A percentile compares a stretch with the other conserved stretches of the same genome.
Evolutionary conservation across 2,888 invertebrate species (phyloP).

Genomic region (Pegoplata infirma): DNA sequence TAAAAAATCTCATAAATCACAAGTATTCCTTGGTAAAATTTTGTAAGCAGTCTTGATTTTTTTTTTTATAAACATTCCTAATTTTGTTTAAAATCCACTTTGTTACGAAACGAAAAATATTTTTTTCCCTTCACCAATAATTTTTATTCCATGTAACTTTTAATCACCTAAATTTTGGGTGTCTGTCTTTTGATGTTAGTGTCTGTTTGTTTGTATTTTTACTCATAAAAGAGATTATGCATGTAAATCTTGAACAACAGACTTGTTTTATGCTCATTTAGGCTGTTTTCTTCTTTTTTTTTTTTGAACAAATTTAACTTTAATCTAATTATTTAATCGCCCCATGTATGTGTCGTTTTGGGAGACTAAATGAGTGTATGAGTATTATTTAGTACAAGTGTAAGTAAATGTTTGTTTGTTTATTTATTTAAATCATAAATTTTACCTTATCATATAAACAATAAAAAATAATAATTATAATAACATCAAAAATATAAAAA

Average conservation of each 20-base stretch:
- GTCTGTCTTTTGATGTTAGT: background rate
- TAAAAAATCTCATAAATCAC: too few relatives aligned
- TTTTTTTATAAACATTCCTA: too few relatives aligned
- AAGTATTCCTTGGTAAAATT: too few relatives aligned
- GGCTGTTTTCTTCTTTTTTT: background rate
- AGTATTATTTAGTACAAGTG: background rate
- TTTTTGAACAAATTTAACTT: too few relatives aligned
- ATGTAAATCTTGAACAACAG: slow-evolving; percentile 11
- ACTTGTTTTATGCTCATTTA: background rate
- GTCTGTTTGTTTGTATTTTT: slow-evolving; percentile 1
- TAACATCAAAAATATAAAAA: background rate
- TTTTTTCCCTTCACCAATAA: too few relatives aligned
- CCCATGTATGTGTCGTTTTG: background rate
- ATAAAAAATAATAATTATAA: background rate
- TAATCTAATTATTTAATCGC: background rate
- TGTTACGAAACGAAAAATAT: too few relatives aligned
- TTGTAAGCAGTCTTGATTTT: too few relatives aligned
- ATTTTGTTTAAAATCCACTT: too few relatives aligned
- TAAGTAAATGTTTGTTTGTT: background rate
- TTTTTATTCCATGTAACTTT: slow-evolving; percentile 3
- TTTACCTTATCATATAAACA: background rate
- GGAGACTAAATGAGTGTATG: background rate
- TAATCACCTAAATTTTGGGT: background rate
- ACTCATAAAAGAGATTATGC: background rate
- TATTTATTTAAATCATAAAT: background rate